A percentile compares a stretch with the other conserved stretches of the same genome.
phyloP scores from a whole-genome alignment of 2,888 invertebrate species.

The Melanostoma scalare region DNA sequence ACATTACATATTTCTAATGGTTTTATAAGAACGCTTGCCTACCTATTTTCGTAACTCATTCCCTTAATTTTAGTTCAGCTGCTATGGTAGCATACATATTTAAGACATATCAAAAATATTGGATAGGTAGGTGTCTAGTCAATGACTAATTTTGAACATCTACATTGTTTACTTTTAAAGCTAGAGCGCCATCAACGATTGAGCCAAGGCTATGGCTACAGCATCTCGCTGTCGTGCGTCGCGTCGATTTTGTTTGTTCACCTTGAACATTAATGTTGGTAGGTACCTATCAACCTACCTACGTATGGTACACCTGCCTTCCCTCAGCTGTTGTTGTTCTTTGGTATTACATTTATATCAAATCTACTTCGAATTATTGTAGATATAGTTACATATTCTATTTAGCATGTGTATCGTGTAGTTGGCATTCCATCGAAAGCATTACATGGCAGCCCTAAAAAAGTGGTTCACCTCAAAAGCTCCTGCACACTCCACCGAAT shows the following conservation, averaged over 20 bases:
- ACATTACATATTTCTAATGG: too few species aligned
- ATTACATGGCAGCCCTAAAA: slow-evolving; percentile 64
- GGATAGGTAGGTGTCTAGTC: too few species aligned
- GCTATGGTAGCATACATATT: too few species aligned
- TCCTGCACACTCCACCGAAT: slow-evolving; percentile 43
- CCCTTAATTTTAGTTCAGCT: too few species aligned
- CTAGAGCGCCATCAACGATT: slow-evolving; percentile 4
- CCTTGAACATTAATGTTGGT: slow-evolving; percentile 8
- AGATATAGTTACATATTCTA: slow-evolving; percentile 15
- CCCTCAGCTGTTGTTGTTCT: slow-evolving; percentile 2
- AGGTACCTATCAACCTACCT: background rate
- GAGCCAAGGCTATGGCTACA: slow-evolving; percentile 8
- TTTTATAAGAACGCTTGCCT: too few species aligned
- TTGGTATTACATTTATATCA: slow-evolving; percentile 1
- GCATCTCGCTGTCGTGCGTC: slow-evolving; percentile 1
- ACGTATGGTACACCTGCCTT: background rate
- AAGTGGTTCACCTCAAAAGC: slow-evolving; percentile 73
- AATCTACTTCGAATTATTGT: background rate
- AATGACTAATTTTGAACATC: too few species aligned
- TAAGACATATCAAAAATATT: too few species aligned
- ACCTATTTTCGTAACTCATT: too few species aligned
- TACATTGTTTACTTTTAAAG: too few species aligned
- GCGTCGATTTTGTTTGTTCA: slow-evolving; percentile 6
- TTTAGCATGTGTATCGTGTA: slow-evolving; percentile 11
- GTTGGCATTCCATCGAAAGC: slow-evolving; percentile 59